Base-by-base conservation (phyloP, 2,888 invertebrate genomes). In the Diplolepis rosae region DNA sequence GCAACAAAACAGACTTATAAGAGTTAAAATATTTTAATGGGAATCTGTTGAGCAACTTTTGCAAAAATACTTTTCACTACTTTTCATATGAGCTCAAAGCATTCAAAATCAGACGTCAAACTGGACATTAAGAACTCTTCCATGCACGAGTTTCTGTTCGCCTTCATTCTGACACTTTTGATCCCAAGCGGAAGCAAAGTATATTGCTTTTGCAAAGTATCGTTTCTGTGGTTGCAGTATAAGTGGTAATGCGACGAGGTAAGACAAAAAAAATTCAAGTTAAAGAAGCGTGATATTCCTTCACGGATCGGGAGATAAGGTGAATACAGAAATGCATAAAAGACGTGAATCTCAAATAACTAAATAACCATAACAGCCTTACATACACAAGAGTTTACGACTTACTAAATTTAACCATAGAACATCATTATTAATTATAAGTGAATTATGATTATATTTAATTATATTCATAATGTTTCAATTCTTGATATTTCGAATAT, bases 191-290 rank as follows among this genome's bases (percentile, higher is more conserved):
- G 52, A 52, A 52, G 52, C 52, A 52, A 30, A 52, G 15, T n/a
- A n/a, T n/a, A 30, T 52, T n/a, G 28, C n/a, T 28, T 52, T 52
- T 30, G 52, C 52, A 52, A 52, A 52, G 52, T 52, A 52, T 52
- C 52, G 30, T 30, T 52, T 52, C 15, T 52, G 52, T 15, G 52
- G 52, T 52, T 52, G 52, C 30, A 15, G 28, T 52, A 28, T 13
- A 7, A n/a, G n/a, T 52, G 30, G 30, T 30, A 52, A 52, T 52
- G 28, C 7, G 51, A 28, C n/a, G 13, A 28, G 11, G 27, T 51
- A 30, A 52, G 30, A 52, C 28, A 7, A 52, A 52, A 52, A 52
- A 52, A n/a, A 28, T 52, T 6, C 52, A 52, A 30, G 15, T 28
- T 52, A 27, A 52, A 52, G 30, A 52, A 52, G 52, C 30, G 52